A percentile compares a stretch with the other conserved stretches of the same genome.
phyloP scores from a whole-genome alignment of 2,888 invertebrate genomes.

The Tromatobia lineatoria region DNA sequence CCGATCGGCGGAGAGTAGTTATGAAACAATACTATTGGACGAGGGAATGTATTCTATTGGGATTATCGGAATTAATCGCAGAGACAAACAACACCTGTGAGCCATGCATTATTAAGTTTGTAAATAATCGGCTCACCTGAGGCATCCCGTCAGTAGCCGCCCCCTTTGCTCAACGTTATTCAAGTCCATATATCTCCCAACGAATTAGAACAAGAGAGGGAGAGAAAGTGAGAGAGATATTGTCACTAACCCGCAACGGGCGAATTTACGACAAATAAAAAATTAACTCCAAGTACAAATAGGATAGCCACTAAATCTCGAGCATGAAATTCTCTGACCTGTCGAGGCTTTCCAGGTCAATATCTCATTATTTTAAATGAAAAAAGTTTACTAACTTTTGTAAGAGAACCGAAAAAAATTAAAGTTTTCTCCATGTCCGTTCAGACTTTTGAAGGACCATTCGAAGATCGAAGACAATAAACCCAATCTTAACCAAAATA shows the following conservation, averaged over 20 bases:
- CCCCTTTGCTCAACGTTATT: conserved; percentile 82
- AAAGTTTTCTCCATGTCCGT: no score
- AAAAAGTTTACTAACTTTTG: no score
- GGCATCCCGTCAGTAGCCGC: conserved; percentile 82
- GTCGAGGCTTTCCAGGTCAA: no score
- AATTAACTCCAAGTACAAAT: background rate
- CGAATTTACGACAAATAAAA: background rate
- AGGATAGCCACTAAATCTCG: background rate
- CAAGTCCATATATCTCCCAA: conserved; percentile 81
- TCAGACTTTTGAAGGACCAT: no score
- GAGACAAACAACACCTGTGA: conserved; percentile 68
- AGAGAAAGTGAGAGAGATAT: conserved; percentile 19
- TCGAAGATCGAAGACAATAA: no score
- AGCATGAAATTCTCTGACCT: background rate
- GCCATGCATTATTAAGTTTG: conserved; percentile 77
- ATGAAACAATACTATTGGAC: background rate
- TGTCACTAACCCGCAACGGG: conserved; percentile 36
- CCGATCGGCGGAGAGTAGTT: background rate
- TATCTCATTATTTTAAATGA: no score
- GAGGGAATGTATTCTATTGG: conserved; percentile 44
- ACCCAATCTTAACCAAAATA: no score
- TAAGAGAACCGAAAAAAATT: no score
- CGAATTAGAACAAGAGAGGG: conserved; percentile 52
- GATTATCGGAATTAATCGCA: conserved; percentile 36
- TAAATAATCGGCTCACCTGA: conserved; percentile 83